Percentiles rank a stretch among this genome's conserved stretches.
Conservation (phyloP, 2,888 invertebrate species). For the Oegoconia quadripuncta region DNA sequence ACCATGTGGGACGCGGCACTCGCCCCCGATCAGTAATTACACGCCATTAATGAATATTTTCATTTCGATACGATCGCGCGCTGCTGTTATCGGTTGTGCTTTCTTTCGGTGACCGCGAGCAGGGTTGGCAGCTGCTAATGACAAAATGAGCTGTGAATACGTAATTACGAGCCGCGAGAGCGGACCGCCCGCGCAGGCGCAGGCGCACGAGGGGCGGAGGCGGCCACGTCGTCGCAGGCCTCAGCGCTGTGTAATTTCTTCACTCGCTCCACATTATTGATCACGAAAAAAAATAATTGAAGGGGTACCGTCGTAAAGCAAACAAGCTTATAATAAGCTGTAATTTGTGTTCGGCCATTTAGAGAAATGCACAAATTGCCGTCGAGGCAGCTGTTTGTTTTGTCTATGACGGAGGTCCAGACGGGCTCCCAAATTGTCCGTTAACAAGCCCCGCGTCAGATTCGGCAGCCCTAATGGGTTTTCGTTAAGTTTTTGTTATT, state of each 20-base stretch:
- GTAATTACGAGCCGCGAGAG: slow-evolving; percentile 31
- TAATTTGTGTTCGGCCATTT: slow-evolving; percentile 78
- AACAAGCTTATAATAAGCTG: slow-evolving; percentile 80
- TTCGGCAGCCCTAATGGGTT: slow-evolving; percentile 79
- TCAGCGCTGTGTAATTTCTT: slow-evolving; percentile 68
- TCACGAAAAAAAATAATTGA: slow-evolving; percentile 75
- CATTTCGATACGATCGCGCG: slow-evolving; percentile 45
- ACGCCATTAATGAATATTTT: slow-evolving; percentile 58
- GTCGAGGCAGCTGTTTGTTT: slow-evolving; percentile 76
- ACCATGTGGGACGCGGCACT: slow-evolving; percentile 42
- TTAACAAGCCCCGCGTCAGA: slow-evolving; percentile 79
- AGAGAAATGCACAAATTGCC: slow-evolving; percentile 78
- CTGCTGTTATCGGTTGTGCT: slow-evolving; percentile 48
- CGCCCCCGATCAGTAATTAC: slow-evolving; percentile 53
- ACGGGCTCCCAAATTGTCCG: slow-evolving; percentile 68
- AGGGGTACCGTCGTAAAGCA: slow-evolving; percentile 78
- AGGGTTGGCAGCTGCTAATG: slow-evolving; percentile 39
- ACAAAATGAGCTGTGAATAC: slow-evolving; percentile 34
- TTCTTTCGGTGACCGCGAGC: slow-evolving; percentile 34
- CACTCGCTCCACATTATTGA: slow-evolving; percentile 75
- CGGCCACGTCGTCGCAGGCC: slow-evolving; percentile 62
- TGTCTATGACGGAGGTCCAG: slow-evolving; percentile 78
- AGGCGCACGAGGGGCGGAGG: slow-evolving; percentile 54
- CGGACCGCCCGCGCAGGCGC: slow-evolving; percentile 20
- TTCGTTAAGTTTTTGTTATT: slow-evolving; percentile 76